Conservation (phyloP, 2,797 vertebrate species). For the Oceanodroma leucorhoa region DNA sequence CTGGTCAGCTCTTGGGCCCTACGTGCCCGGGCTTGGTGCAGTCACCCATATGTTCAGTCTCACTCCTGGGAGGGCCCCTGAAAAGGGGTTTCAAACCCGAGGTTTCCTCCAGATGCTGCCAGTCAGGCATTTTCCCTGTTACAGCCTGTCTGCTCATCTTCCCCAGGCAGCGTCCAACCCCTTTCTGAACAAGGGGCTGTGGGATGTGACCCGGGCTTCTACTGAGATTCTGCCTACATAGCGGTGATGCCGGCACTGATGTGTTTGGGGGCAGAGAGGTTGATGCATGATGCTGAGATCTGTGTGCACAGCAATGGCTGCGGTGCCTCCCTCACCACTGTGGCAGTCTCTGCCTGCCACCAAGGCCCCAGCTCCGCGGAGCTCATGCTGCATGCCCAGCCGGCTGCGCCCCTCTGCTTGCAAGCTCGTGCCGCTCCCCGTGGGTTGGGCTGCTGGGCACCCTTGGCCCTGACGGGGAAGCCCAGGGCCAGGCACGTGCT, state of each 20-base stretch:
- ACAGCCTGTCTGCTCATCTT: background rate
- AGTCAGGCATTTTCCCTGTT: background rate
- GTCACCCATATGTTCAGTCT: background rate
- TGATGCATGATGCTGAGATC: background rate
- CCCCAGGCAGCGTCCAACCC: background rate
- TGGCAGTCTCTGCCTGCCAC: background rate
- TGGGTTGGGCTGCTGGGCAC: background rate
- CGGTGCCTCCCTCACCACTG: background rate
- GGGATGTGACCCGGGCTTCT: background rate
- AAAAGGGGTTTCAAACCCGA: background rate
- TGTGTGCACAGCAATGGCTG: background rate
- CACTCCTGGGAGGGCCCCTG: background rate
- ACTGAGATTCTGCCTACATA: background rate
- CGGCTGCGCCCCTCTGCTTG: fast-evolving
- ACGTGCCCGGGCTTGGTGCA: background rate
- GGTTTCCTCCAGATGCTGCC: background rate
- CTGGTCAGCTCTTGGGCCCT: background rate
- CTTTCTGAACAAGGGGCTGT: background rate
- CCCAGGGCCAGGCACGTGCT: fast-evolving
- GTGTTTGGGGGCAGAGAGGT: background rate
- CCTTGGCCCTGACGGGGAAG: background rate
- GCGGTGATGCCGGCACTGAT: background rate
- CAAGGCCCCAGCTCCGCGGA: background rate
- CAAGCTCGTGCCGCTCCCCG: fast-evolving
- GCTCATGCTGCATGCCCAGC: background rate